These are phyloP conservation scores for Cydia pomonella DNA, from an alignment of 1,140 invertebrate species.

Conservation along the genomic window DNA sequence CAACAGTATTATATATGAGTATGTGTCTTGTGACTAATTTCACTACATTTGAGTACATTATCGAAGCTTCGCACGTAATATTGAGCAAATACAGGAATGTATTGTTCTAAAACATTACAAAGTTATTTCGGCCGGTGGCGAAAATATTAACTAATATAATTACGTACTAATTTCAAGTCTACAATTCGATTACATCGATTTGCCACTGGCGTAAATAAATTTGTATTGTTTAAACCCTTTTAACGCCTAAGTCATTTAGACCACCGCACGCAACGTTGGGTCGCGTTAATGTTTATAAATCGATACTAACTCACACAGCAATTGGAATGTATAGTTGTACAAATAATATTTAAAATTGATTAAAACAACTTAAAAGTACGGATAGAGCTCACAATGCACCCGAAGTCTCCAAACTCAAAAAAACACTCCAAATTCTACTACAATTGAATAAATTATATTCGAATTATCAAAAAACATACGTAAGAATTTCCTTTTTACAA, in stretches of 20 bases:
- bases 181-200: slow-evolving; percentile 10
- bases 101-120: slow-evolving; percentile 24
- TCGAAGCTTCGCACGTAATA: slow-evolving; percentile 47
- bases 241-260: neutral
- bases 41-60: slow-evolving; percentile 59
- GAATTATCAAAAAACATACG: slow-evolving; percentile 60
- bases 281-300: neutral
- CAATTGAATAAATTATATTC: slow-evolving; percentile 73
- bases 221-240: slow-evolving; percentile 8
- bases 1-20: slow-evolving; percentile 66
- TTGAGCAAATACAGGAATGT: slow-evolving; percentile 62
- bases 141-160: slow-evolving; percentile 6
- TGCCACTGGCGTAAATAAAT: neutral
- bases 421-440: slow-evolving; percentile 71
- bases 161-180: slow-evolving; percentile 12
- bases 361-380: slow-evolving; percentile 43
- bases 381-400: slow-evolving; percentile 55
- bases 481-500: slow-evolving; percentile 46
- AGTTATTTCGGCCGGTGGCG: neutral
- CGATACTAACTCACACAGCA: slow-evolving; percentile 5
- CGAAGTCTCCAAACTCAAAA: slow-evolving; percentile 60
- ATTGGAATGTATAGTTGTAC: slow-evolving; percentile 28
- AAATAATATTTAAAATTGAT: slow-evolving; percentile 35
- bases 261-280: neutral
- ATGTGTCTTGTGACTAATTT: slow-evolving; percentile 63